Conservation (phyloP, 2,113 vertebrate species). For the Beaufortia kweichowensis region DNA sequence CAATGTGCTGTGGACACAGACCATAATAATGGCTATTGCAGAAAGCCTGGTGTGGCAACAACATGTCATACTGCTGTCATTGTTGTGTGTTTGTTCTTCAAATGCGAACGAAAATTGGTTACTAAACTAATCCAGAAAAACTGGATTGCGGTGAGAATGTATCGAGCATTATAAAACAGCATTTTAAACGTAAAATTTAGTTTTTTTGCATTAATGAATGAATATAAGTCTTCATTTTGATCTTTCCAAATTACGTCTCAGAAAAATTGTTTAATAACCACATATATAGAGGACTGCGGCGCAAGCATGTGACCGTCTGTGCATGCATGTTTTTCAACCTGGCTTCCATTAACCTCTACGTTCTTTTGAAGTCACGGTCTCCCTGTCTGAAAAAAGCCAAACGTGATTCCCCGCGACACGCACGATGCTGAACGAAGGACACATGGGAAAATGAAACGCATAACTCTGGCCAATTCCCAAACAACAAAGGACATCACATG, state of each 20-base stretch:
- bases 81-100: too few relatives aligned
- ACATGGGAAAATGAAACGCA: slow-evolving; percentile 47
- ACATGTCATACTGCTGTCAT: too few relatives aligned
- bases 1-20: neutral
- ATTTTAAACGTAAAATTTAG: too few relatives aligned
- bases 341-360: slow-evolving; percentile 60
- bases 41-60: neutral
- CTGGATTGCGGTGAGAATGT: too few relatives aligned
- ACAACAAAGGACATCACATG: slow-evolving; percentile 34
- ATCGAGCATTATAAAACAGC: neutral
- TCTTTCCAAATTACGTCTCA: neutral
- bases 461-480: slow-evolving; percentile 50
- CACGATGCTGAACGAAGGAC: slow-evolving; percentile 26
- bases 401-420: slow-evolving; percentile 60
- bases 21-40: neutral
- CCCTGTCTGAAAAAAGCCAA: slow-evolving; percentile 59
- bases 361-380: slow-evolving; percentile 57
- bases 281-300: neutral
- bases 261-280: neutral
- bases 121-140: too few relatives aligned
- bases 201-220: neutral
- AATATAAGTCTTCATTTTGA: neutral
- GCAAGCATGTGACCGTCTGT: slow-evolving; percentile 14
- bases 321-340: slow-evolving; percentile 54
- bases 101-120: too few relatives aligned